These are phyloP conservation scores for Meda fulgida DNA, from an alignment of 2,797 vertebrate genomes.

Conservation along the genomic window DNA sequence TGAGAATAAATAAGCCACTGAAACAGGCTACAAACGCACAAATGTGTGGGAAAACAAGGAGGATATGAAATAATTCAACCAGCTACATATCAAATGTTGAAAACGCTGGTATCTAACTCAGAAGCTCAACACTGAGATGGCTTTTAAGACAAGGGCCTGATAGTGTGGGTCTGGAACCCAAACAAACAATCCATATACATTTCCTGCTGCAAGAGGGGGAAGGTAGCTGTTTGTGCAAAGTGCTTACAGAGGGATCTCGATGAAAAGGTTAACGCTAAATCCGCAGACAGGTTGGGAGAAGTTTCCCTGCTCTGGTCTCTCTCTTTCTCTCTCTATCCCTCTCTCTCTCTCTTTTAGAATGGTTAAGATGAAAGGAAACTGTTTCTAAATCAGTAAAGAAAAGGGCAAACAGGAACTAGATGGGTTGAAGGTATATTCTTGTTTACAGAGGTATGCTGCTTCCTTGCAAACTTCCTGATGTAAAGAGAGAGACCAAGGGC, in stretches of 20 bases:
- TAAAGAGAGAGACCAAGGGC: conserved; percentile 72
- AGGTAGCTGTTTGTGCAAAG: conserved; percentile 62
- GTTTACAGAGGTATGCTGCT: conserved; percentile 74
- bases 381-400: conserved; percentile 27
- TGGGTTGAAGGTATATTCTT: conserved; percentile 45
- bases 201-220: conserved; percentile 57
- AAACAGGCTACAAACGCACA: conserved; percentile 40
- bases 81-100: conserved; percentile 40
- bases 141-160: conserved; percentile 42
- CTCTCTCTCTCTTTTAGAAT: conserved; percentile 29
- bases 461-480: conserved; percentile 70
- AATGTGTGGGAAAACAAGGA: conserved; percentile 41
- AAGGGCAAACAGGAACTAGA: conserved; percentile 4
- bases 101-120: conserved; percentile 26
- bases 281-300: conserved; percentile 64
- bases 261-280: conserved; percentile 81
- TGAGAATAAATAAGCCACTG: conserved; percentile 53
- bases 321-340: conserved; percentile 34
- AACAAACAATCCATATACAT: conserved; percentile 57
- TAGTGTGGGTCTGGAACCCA: conserved; percentile 52
- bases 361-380: conserved; percentile 34
- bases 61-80: conserved; percentile 16
- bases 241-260: conserved; percentile 70
- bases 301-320: conserved; percentile 52
- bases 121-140: conserved; percentile 40